phyloP scores from a whole-genome alignment of 35 echinoderm and acorn worm genomes.

The Heliocidaris erythrogramma region DNA sequence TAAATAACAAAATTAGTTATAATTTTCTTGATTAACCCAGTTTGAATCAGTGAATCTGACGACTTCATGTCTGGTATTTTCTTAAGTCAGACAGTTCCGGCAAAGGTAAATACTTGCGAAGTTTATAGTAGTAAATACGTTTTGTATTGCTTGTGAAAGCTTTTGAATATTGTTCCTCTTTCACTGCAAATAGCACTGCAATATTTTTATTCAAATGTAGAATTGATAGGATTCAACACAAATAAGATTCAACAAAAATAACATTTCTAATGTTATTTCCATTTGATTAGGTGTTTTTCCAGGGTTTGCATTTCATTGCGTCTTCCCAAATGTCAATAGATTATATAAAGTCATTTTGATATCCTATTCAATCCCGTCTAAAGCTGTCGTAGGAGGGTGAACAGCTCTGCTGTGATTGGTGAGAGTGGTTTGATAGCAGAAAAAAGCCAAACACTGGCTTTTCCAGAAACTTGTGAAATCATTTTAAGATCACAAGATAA shows the following conservation, averaged over 20 bases:
- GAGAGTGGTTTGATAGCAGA: too few species aligned
- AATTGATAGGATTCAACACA: too few species aligned
- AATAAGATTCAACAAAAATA: too few species aligned
- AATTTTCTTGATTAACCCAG: too few species aligned
- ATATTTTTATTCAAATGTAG: too few species aligned
- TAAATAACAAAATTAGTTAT: too few species aligned
- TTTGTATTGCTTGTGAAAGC: not conserved
- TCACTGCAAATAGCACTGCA: too few species aligned
- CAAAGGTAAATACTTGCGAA: not conserved
- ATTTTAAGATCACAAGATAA: not conserved
- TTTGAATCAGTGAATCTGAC: too few species aligned
- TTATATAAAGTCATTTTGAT: not conserved
- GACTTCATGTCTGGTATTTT: not conserved
- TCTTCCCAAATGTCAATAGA: not conserved
- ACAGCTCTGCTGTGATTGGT: not conserved
- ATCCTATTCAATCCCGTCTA: not conserved
- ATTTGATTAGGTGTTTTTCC: not conserved
- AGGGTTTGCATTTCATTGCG: not conserved
- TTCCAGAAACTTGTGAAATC: not conserved
- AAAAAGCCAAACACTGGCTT: too few species aligned
- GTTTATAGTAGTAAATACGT: not conserved
- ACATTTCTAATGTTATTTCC: too few species aligned
- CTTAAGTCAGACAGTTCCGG: not conserved
- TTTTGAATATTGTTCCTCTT: too few species aligned
- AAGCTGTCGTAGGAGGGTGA: not conserved